These are phyloP conservation scores for Tyrannus savana DNA, from an alignment of 2,113 vertebrate genomes.

Conservation along the genomic window DNA sequence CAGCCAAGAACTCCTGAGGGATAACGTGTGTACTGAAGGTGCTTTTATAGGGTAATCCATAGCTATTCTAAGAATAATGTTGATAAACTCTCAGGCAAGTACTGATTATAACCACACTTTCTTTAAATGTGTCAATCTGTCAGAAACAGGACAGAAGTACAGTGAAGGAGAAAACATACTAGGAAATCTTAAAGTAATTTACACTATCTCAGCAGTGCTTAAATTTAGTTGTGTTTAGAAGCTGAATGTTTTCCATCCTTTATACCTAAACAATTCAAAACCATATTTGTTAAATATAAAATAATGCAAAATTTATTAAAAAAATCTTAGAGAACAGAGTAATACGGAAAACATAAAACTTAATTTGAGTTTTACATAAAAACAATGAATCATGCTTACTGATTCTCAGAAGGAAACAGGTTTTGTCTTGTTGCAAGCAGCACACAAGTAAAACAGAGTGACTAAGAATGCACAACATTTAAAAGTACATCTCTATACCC, in stretches of 20 bases:
- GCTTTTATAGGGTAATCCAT: neutral
- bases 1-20: neutral
- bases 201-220: neutral
- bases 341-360: neutral
- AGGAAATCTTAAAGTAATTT: neutral
- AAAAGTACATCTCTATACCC: neutral
- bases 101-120: neutral
- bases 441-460: neutral
- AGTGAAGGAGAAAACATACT: neutral
- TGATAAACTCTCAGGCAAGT: neutral
- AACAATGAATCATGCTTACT: neutral
- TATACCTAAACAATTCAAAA: neutral
- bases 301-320: neutral
- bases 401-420: neutral
- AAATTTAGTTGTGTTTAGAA: neutral
- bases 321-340: neutral
- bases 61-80: neutral
- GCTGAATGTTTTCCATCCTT: neutral
- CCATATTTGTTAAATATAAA: neutral
- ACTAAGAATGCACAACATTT: conserved; percentile 45
- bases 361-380: neutral
- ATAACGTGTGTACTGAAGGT: neutral
- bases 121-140: neutral
- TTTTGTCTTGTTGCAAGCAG: neutral
- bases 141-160: neutral